Evolutionary conservation across 2,113 vertebrate species (phyloP).

Genomic region (Campylomormyrus numenius): DNA sequence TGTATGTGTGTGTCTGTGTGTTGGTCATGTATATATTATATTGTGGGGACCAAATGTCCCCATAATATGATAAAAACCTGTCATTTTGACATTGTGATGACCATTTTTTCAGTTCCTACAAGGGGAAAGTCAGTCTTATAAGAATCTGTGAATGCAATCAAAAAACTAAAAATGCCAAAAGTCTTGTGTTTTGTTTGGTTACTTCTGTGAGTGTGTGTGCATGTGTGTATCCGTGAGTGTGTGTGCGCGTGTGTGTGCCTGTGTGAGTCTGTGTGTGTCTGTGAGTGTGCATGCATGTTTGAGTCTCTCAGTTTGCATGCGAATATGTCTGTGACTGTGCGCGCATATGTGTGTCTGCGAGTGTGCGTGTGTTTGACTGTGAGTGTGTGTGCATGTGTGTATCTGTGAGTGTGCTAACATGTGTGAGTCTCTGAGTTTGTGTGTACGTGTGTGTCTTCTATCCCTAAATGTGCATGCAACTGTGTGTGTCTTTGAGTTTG

Average conservation of each 20-base stretch:
- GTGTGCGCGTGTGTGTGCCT: background rate
- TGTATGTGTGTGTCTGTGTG: background rate
- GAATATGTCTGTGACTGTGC: no score
- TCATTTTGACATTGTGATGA: background rate
- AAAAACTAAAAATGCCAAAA: background rate
- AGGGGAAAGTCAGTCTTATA: background rate
- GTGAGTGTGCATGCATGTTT: no score
- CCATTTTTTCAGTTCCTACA: background rate
- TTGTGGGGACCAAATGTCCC: background rate
- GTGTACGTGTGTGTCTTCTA: background rate
- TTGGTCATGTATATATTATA: background rate
- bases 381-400: background rate
- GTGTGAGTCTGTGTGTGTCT: background rate
- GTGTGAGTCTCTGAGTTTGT: background rate
- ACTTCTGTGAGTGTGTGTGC: background rate
- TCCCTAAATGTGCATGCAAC: background rate
- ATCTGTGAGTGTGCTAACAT: background rate
- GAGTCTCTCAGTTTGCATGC: no score
- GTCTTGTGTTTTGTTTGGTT: background rate
- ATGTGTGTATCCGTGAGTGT: background rate
- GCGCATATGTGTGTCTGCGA: no score
- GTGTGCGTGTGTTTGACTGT: no score
- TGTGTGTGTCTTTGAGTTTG: background rate
- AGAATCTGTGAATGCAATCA: background rate
- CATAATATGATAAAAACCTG: background rate